Percentiles rank a stretch among this genome's conserved stretches.
Evolutionary conservation across 2,113 vertebrate species (phyloP).

Genomic region (Danionella cerebrum): DNA sequence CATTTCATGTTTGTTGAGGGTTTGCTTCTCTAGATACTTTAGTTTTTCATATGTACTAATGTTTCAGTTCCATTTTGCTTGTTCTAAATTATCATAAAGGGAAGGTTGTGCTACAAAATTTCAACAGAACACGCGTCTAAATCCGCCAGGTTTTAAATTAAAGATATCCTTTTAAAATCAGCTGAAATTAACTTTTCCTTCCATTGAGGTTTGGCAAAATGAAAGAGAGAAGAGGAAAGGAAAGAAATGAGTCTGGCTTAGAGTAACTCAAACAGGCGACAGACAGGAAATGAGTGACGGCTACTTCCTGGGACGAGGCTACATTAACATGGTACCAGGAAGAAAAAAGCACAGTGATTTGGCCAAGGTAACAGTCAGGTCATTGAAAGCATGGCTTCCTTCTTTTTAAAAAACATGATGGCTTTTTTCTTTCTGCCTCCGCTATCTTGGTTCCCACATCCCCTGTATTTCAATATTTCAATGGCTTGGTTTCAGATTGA

Average conservation of each 20-base stretch:
- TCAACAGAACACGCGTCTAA: too few relatives aligned
- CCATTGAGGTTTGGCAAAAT: slow-evolving; percentile 71
- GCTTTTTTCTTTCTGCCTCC: slow-evolving; percentile 38
- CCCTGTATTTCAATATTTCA: slow-evolving; percentile 62
- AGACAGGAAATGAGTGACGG: slow-evolving; percentile 99
- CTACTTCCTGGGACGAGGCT: slow-evolving; percentile 87
- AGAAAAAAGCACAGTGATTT: slow-evolving; percentile 75
- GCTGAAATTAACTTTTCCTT: slow-evolving; percentile 73
- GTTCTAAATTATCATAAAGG: too few relatives aligned
- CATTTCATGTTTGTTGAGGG: too few relatives aligned
- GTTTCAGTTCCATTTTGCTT: too few relatives aligned
- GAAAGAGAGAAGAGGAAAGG: slow-evolving; percentile 55
- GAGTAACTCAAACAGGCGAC: slow-evolving; percentile 98
- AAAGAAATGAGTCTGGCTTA: slow-evolving; percentile 61
- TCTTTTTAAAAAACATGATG: slow-evolving; percentile 37
- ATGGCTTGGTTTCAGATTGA: slow-evolving; percentile 60
- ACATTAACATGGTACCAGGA: slow-evolving; percentile 90
- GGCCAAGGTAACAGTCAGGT: slow-evolving; percentile 94
- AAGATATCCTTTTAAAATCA: too few relatives aligned
- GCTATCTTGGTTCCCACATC: slow-evolving; percentile 65
- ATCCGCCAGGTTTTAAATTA: too few relatives aligned
- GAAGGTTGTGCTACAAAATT: too few relatives aligned
- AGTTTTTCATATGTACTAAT: too few relatives aligned
- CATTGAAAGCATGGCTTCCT: slow-evolving; percentile 79
- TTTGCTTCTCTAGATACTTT: too few relatives aligned